Evolutionary conservation across 64 coral and sea anemone species (phyloP), one percentile per base, ranked within the genome.

Genomic region (Hydrozoanthus tunicans): DNA sequence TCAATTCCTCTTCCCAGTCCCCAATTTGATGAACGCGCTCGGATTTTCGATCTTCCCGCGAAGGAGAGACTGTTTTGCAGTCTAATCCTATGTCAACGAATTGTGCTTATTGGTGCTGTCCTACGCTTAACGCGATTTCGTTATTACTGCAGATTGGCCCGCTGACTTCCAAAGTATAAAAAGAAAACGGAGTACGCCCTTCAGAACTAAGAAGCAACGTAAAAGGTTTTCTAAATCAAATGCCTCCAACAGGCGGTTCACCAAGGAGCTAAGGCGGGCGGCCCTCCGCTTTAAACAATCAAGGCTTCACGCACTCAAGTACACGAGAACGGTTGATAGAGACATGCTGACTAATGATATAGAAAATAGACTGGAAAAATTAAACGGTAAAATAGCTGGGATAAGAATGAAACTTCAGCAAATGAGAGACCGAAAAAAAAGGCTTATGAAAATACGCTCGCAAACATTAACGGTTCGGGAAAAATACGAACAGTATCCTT

Each of bases 371-470:
- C 83, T 96, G 59, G 81, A 80, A 52, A 93, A 92, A 62, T 82
- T 96, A 1, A 96, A 92, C 15, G 92, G 81, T 11, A 91, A 89
- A 79, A 96, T 96, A 71, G 90, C 90, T 58, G 95, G 92, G 6
- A 90, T 91, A 0, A 91, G 53, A 20, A 10, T 83, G 15, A 83
- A 90, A 17, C 81, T 96, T 25, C 92, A 82, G 20, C 70, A 83
- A 20, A 74, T 96, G 55, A 76, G 95, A 3, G 95, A 92, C 15
- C 64, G 92, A 15, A 96, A 88, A 51, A 96, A 92, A 56, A 94
- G 94, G 72, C 79, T 96, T 1, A 80, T 89, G 51, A 68, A 27
- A 86, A 96, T 96, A 58, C 93, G 80, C 56, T 59, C 73, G 66
- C 86, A 88, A 12, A 78, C 78, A 15, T 79, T 79, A 53, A 63